Percentiles rank a stretch among this genome's conserved stretches.
Conservation (phyloP, 2,797 vertebrate genomes). For the Pyrocephalus nanus region DNA sequence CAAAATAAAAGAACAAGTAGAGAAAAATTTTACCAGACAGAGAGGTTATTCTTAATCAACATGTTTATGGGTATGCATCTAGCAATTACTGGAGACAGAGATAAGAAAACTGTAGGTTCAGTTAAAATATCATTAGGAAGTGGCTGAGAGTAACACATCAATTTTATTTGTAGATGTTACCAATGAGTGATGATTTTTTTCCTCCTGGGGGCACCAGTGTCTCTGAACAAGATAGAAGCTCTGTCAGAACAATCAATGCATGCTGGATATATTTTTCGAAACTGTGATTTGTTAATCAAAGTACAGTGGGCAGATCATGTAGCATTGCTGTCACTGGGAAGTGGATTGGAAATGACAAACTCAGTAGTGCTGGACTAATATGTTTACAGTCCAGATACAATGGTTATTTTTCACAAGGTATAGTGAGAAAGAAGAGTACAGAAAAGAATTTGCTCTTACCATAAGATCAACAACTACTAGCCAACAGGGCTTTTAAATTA, state of each 20-base stretch:
- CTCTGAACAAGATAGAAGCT: slow-evolving; percentile 12
- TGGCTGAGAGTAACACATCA: background rate
- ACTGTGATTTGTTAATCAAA: slow-evolving; percentile 17
- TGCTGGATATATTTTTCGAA: slow-evolving; percentile 19
- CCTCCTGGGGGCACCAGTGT: background rate
- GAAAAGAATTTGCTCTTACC: background rate
- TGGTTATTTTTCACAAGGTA: background rate
- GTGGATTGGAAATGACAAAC: slow-evolving; percentile 41
- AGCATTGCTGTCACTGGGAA: slow-evolving; percentile 28
- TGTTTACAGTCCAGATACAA: background rate
- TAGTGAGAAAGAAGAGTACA: background rate
- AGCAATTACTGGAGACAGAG: background rate
- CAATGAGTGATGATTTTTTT: background rate
- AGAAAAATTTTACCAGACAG: background rate
- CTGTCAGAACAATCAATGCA: slow-evolving; percentile 6
- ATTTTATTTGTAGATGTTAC: background rate
- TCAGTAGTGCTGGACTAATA: background rate
- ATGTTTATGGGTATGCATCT: background rate
- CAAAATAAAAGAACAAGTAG: background rate
- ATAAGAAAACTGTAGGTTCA: background rate
- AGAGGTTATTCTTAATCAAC: background rate
- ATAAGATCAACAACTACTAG: background rate
- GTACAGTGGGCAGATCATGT: slow-evolving; percentile 4
- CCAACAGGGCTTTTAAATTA: background rate
- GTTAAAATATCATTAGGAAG: background rate